Evolutionary conservation across 2,888 invertebrate genomes (phyloP).

Genomic region (Pammene fasciana): DNA sequence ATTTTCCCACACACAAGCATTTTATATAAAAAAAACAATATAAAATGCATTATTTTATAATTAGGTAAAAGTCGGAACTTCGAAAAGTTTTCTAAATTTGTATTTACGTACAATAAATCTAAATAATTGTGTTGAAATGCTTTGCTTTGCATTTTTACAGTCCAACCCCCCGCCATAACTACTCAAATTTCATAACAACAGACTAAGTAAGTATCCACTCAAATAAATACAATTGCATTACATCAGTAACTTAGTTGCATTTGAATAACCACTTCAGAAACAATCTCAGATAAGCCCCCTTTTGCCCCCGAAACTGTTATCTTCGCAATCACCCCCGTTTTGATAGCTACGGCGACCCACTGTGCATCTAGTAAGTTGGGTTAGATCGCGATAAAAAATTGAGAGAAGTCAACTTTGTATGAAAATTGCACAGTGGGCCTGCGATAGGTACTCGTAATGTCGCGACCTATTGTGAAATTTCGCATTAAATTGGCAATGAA

Average conservation of each 20-base stretch:
- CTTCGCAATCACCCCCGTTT: slow-evolving; percentile 56
- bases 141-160: slow-evolving; percentile 4
- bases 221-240: slow-evolving; percentile 40
- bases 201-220: slow-evolving; percentile 36
- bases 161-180: neutral
- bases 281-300: slow-evolving; percentile 66
- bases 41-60: no score
- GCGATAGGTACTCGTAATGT: slow-evolving; percentile 18
- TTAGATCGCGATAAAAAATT: slow-evolving; percentile 34
- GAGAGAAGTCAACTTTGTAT: slow-evolving; percentile 18
- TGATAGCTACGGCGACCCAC: slow-evolving; percentile 40
- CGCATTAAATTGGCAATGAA: slow-evolving; percentile 52
- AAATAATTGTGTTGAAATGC: neutral
- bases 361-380: slow-evolving; percentile 40
- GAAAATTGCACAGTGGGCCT: slow-evolving; percentile 23
- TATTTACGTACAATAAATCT: no score
- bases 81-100: no score
- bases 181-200: slow-evolving; percentile 33
- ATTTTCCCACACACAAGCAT: slow-evolving; percentile 17
- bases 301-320: slow-evolving; percentile 54
- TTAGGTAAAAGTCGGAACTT: no score
- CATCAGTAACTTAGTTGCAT: slow-evolving; percentile 58
- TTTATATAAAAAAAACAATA: slow-evolving; percentile 5
- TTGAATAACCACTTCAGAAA: slow-evolving; percentile 71
- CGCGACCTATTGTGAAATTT: slow-evolving; percentile 43